These are phyloP conservation scores for Acanthococcus lagerstroemiae DNA, from an alignment of 2,888 invertebrate genomes.

Conservation along the genomic window DNA sequence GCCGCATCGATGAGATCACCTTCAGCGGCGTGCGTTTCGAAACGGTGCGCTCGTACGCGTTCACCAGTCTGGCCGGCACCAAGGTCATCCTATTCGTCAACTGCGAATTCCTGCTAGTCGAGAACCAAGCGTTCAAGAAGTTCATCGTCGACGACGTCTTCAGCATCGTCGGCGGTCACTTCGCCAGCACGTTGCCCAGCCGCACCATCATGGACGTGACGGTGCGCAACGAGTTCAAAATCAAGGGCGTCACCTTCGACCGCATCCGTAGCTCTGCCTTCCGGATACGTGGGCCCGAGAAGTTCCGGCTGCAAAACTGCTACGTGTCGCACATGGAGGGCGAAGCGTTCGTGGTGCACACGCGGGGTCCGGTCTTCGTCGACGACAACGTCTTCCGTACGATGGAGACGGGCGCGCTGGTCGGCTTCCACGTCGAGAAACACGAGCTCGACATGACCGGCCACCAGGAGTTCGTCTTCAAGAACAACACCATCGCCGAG, in stretches of 20 bases:
- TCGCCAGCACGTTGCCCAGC: slow-evolving; percentile 43
- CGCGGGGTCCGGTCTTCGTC: slow-evolving; percentile 51
- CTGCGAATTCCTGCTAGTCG: slow-evolving; percentile 51
- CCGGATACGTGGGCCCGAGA: slow-evolving; percentile 53
- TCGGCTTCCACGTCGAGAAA: slow-evolving; percentile 44
- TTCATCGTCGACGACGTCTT: slow-evolving; percentile 56
- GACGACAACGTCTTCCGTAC: slow-evolving; percentile 54
- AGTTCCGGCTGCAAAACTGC: slow-evolving; percentile 53
- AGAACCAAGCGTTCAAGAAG: slow-evolving; percentile 67
- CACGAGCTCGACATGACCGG: slow-evolving; percentile 42
- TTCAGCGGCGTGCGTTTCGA: slow-evolving; percentile 54
- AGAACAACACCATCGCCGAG: slow-evolving; percentile 52
- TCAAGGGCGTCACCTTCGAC: slow-evolving; percentile 55
- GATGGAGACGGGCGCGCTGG: slow-evolving; percentile 53
- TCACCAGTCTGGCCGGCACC: slow-evolving; percentile 58
- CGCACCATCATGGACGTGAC: slow-evolving; percentile 53
- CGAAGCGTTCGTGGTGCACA: slow-evolving; percentile 54
- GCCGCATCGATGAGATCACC: slow-evolving; percentile 53
- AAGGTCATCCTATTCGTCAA: slow-evolving; percentile 54
- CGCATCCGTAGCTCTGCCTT: slow-evolving; percentile 59
- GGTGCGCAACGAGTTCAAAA: slow-evolving; percentile 54
- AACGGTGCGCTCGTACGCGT: slow-evolving; percentile 58
- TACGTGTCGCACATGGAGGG: slow-evolving; percentile 51
- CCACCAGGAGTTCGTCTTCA: slow-evolving; percentile 50
- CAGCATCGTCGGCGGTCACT: slow-evolving; percentile 51